Evolutionary conservation across 2,888 invertebrate genomes (phyloP).

Genomic region (Coremacera marginata): DNA sequence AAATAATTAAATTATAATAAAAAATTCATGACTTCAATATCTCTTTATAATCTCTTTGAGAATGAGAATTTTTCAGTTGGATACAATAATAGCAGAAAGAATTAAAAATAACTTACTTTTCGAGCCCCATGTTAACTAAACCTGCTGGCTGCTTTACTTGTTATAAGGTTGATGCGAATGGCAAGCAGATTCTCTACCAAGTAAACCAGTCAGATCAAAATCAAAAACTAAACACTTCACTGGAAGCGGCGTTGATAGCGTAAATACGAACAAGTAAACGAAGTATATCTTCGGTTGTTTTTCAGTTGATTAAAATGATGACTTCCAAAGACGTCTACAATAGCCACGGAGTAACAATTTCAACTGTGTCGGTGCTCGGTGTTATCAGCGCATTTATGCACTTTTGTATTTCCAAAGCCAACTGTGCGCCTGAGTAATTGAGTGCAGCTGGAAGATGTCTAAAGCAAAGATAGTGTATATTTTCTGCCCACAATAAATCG

Average conservation of each 20-base stretch:
- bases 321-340: background rate
- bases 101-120: constrained; percentile 49
- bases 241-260: background rate
- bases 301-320: constrained; percentile 8
- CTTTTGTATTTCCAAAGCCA: too few species aligned
- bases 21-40: background rate
- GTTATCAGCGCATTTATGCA: too few species aligned
- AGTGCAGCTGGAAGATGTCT: too few species aligned
- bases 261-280: background rate
- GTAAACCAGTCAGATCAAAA: background rate
- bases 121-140: constrained; percentile 52
- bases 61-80: background rate
- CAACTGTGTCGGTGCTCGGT: background rate
- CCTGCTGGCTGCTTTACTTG: constrained; percentile 51
- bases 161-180: constrained; percentile 5
- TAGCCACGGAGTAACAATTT: background rate
- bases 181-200: background rate
- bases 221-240: background rate
- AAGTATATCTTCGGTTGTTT: background rate
- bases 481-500: too few species aligned
- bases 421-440: too few species aligned
- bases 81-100: background rate
- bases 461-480: too few species aligned
- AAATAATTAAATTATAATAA: background rate
- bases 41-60: background rate